These are phyloP conservation scores for Esox niger DNA, from an alignment of 2,113 vertebrate genomes.

Conservation along the genomic window DNA sequence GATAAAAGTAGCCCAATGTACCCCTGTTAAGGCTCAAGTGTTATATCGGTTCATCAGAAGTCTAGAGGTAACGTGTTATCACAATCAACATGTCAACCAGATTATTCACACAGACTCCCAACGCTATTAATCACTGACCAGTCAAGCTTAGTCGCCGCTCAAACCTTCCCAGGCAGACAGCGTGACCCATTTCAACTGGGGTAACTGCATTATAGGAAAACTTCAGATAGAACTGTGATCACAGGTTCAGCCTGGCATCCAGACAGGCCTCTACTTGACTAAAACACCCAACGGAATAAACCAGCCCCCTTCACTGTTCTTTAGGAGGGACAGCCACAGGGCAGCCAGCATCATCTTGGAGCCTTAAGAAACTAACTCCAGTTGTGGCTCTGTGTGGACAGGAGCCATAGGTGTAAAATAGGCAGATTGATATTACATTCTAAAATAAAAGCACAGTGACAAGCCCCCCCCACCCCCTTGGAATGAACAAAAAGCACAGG, in stretches of 20 bases:
- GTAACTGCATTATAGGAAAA: conserved; percentile 8
- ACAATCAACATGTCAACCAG: conserved; percentile 71
- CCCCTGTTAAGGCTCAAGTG: conserved; percentile 58
- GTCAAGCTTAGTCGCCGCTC: conserved; percentile 52
- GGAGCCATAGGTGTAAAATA: neutral
- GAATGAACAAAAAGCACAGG: conserved; percentile 6
- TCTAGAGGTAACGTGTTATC: conserved; percentile 71
- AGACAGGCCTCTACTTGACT: conserved; percentile 21
- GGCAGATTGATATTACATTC: conserved; percentile 21
- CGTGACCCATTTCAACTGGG: conserved; percentile 1
- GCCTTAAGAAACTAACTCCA: neutral
- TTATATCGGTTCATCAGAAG: conserved; percentile 59
- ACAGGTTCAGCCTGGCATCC: conserved; percentile 33
- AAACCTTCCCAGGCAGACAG: conserved; percentile 14
- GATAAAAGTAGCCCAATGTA: conserved; percentile 51
- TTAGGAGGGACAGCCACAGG: conserved; percentile 3
- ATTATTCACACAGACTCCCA: conserved; percentile 48
- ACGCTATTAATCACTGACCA: conserved; percentile 45
- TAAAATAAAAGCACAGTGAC: conserved; percentile 3
- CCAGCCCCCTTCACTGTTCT: conserved; percentile 42
- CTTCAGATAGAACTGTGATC: conserved; percentile 4
- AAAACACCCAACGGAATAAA: conserved; percentile 3
- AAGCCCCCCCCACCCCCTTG: conserved; percentile 8
- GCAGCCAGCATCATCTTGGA: neutral
- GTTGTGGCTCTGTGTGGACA: conserved; percentile 1